Base-by-base conservation (phyloP, 2,888 invertebrate species). In the Campopleginae sp. region DNA sequence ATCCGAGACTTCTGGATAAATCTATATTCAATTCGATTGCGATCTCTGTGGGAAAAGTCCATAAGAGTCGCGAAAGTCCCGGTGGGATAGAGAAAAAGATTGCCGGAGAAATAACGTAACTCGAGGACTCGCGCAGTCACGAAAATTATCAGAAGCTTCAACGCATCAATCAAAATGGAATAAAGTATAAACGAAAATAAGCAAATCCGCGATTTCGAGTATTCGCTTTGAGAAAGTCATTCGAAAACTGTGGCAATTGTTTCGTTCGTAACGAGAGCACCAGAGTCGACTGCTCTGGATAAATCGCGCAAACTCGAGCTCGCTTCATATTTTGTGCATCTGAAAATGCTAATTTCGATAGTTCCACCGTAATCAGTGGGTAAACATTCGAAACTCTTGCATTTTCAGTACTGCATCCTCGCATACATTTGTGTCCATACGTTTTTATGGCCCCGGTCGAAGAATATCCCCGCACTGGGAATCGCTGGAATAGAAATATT, bases 31-130 rank as follows among this genome's bases (percentile, higher is more conserved):
- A 75, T 58, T 58, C 68, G 79, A 85, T 85, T 82, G 76, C 82
- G 82, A 85, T 85, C 85, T 82, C 81, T 85, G 85, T 85, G 85
- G 82, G 85, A 85, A 85, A 82, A 82, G 54, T 79, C 71, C 33
- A 63, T 75, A 48, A 79, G 71, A 58, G 58, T 61, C 7, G 31
- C 31, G 54, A 44, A 46, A 58, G 70, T 70, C 75, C 78, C 78
- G 63, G 68, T 63, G 72, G 33, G 80, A 58, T 66, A 19, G 2
- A 3, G 14, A 70, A 68, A 63, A 74, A 33, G 23, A 61, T 27
- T 58, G 72, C 68, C 58, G 17, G 63, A 12, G 72, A 46, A 72
- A 71, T 44, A 71, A 71, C 66, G 72, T 27, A 74, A 82, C 72
- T 68, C 75, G 54, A 71, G 19, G 48, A 63, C 10, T 19, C 42